Conservation (phyloP, 2,797 vertebrate species). For the Silurus aristotelis region DNA sequence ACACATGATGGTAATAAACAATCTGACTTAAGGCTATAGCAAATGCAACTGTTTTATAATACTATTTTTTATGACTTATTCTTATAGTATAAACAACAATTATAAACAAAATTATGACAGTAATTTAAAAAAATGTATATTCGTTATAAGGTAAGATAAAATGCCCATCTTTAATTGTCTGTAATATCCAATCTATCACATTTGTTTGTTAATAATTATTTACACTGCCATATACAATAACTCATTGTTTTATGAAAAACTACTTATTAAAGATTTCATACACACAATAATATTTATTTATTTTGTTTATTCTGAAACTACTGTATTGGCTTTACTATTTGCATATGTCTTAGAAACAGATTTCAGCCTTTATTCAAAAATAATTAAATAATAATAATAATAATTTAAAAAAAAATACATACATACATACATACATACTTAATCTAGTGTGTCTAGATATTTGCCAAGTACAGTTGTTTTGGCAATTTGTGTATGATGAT, state of each 20-base stretch:
- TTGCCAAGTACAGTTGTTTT: no score
- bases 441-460: not conserved
- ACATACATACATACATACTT: no score
- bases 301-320: not conserved
- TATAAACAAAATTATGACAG: not conserved
- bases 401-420: no score
- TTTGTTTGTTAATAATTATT: not conserved
- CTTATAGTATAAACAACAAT: not conserved
- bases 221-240: not conserved
- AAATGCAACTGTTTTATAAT: constrained; percentile 3
- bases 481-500: no score
- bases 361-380: not conserved
- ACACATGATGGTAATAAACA: not conserved
- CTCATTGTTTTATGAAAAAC: not conserved
- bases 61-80: not conserved
- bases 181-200: not conserved
- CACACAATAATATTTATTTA: no score
- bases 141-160: not conserved
- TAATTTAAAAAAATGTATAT: not conserved
- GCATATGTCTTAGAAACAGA: not conserved
- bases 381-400: no score
- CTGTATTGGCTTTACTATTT: not conserved
- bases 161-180: not conserved
- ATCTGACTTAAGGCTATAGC: not conserved
- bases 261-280: not conserved